Percentiles rank a stretch among this genome's conserved stretches.
Evolutionary conservation across 2,888 invertebrate genomes (phyloP).

Genomic region (Apeira syringaria): DNA sequence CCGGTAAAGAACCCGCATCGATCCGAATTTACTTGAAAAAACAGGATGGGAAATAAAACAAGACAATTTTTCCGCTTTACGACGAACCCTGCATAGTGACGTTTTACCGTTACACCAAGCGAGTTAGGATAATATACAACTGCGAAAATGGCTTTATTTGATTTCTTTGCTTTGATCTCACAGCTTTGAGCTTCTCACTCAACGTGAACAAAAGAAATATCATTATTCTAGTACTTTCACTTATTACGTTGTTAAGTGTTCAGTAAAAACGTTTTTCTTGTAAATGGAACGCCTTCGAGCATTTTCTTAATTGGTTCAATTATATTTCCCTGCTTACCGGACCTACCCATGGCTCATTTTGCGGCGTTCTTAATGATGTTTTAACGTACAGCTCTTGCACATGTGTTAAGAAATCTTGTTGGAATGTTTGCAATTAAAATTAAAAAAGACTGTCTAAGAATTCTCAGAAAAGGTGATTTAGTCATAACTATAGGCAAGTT

Average conservation of each 20-base stretch:
- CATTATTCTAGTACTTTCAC: slow-evolving; percentile 9
- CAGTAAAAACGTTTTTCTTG: slow-evolving; percentile 22
- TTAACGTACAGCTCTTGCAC: too few species aligned
- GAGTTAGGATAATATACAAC: slow-evolving; percentile 20
- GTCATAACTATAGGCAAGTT: too few species aligned
- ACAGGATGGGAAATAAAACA: slow-evolving; percentile 26
- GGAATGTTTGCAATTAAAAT: too few species aligned
- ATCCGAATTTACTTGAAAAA: too few species aligned
- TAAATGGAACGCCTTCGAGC: slow-evolving; percentile 16
- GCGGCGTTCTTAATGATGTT: slow-evolving; percentile 5
- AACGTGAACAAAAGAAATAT: slow-evolving; percentile 9
- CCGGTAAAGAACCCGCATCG: too few species aligned
- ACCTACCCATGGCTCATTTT: slow-evolving; percentile 11
- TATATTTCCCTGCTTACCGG: slow-evolving; percentile 10
- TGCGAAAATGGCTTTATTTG: slow-evolving; percentile 31
- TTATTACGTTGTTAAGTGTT: slow-evolving; percentile 15
- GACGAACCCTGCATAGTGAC: slow-evolving; percentile 11
- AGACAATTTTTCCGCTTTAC: slow-evolving; percentile 29
- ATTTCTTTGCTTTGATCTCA: slow-evolving; percentile 26
- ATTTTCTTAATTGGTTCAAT: slow-evolving; percentile 24
- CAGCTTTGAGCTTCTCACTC: slow-evolving; percentile 9
- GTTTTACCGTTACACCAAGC: slow-evolving; percentile 14
- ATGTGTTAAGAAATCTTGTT: too few species aligned
- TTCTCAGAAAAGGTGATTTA: too few species aligned
- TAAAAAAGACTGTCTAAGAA: too few species aligned